Evolutionary conservation across 2,888 invertebrate species (phyloP).

Genomic region (Priocnemis perturbator): DNA sequence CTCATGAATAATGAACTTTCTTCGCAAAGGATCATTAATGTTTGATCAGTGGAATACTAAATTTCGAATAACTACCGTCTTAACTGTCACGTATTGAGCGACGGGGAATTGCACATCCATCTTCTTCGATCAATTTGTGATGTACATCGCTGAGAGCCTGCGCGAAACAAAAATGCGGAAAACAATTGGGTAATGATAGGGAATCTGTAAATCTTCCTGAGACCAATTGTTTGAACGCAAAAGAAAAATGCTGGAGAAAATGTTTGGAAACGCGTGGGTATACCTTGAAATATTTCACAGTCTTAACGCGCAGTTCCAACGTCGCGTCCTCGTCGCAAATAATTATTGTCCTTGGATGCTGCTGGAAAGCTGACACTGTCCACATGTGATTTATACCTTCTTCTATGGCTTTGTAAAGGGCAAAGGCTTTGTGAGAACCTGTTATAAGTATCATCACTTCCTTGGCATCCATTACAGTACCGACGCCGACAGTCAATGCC

Average conservation of each 20-base stretch:
- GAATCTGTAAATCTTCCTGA: neutral
- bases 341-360: conserved; percentile 94
- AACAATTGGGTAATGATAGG: conserved; percentile 9
- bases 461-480: conserved; percentile 98
- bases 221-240: neutral
- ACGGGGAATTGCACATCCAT: conserved; percentile 67
- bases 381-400: conserved; percentile 99
- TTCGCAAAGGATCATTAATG: too few relatives aligned
- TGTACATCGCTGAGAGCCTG: conserved; percentile 91
- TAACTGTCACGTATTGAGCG: conserved; percentile 56
- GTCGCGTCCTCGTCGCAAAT: conserved; percentile 99
- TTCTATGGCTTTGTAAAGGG: conserved; percentile 97
- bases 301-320: conserved; percentile 96
- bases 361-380: conserved; percentile 99
- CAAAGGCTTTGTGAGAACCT: conserved; percentile 96
- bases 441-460: conserved; percentile 99
- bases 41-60: conserved; percentile 9
- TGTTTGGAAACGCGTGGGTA: neutral
- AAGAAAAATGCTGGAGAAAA: neutral
- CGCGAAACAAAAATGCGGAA: conserved; percentile 51
- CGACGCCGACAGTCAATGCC: conserved; percentile 98
- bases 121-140: conserved; percentile 86
- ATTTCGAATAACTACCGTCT: conserved; percentile 49
- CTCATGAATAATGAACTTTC: too few relatives aligned
- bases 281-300: conserved; percentile 99